Evolutionary conservation across 2,888 invertebrate genomes (phyloP), one percentile per base, ranked within the genome.

Genomic region (Drosophila mercatorum): DNA sequence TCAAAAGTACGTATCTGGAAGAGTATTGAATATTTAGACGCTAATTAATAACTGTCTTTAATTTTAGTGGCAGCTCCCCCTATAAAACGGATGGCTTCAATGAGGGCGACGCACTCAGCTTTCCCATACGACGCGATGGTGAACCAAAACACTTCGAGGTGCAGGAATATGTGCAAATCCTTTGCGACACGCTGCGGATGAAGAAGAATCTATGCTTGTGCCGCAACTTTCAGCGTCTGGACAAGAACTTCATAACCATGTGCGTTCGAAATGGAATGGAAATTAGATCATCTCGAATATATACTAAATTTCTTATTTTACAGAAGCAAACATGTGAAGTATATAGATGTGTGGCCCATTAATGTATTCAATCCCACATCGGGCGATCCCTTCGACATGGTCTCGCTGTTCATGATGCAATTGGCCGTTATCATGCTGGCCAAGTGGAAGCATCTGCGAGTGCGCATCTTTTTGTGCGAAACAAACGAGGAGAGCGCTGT

Each of bases 291-390:
- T 1, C 14, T 10, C 1, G 4, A 6, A 12, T 49, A 0, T 8
- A 7, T 14, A 2, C 14, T 5, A 7, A 14, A 40, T 7, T 8
- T 52, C 0, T 0, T 11, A 36, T 22, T 49, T 58, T 64, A 34
- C 69, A 92, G 92, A 65, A 93, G 92, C 80, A 93, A 92, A 75
- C 92, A 94, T 60, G 94, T 96, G 34, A 95, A 95, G 79, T 97
- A 96, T 93, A 98, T 99, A 67, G 99, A 99, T 93, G 98, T 99
- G 5, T 99, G 99, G 99, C 97, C 99, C 2, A 96, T 98, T 2
- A 98, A 99, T 92, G 95, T 98, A 79, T 95, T 98, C 78, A 94
- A 95, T 88, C 97, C 96, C 72, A 95, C 93, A 69, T 95, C 95
- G 92, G 96, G 94, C 90, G 97, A 95, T 93, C 95, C 95, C 61